phyloP scores from a whole-genome alignment of 2,888 invertebrate genomes.

The Ectemnius cavifrons region DNA sequence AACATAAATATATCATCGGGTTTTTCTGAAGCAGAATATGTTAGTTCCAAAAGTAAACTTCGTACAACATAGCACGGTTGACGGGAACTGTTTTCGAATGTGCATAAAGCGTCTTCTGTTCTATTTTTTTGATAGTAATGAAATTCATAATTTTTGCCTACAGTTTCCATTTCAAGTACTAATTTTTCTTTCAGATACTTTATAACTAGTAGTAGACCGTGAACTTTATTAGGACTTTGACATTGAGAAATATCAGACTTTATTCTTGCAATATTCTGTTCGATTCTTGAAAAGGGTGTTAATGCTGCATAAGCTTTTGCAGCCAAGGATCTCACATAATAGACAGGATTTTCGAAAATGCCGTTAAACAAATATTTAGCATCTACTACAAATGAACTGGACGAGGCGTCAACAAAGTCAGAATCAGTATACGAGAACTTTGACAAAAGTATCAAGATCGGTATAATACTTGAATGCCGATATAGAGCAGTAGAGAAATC shows the following conservation, averaged over 20 bases:
- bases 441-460: slow-evolving; percentile 75
- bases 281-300: slow-evolving; percentile 56
- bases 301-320: slow-evolving; percentile 72
- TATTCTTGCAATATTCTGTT: slow-evolving; percentile 51
- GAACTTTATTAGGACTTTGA: slow-evolving; percentile 61
- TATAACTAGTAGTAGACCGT: slow-evolving; percentile 67
- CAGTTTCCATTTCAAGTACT: slow-evolving; percentile 28
- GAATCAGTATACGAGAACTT: slow-evolving; percentile 73
- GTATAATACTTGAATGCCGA: slow-evolving; percentile 68
- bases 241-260: slow-evolving; percentile 27
- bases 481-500: slow-evolving; percentile 38
- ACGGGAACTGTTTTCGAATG: slow-evolving; percentile 1
- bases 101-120: slow-evolving; percentile 11
- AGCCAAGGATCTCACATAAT: slow-evolving; percentile 68
- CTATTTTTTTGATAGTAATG: neutral
- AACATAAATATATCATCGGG: slow-evolving; percentile 23
- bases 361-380: slow-evolving; percentile 45
- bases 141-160: neutral
- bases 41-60: slow-evolving; percentile 46
- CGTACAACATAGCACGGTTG: slow-evolving; percentile 53
- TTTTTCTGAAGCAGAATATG: slow-evolving; percentile 31
- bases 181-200: slow-evolving; percentile 62
- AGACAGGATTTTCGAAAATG: slow-evolving; percentile 60
- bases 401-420: slow-evolving; percentile 65
- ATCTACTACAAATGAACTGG: slow-evolving; percentile 45